phyloP scores from a whole-genome alignment of 2,113 vertebrate species.

The Bos indicus region DNA sequence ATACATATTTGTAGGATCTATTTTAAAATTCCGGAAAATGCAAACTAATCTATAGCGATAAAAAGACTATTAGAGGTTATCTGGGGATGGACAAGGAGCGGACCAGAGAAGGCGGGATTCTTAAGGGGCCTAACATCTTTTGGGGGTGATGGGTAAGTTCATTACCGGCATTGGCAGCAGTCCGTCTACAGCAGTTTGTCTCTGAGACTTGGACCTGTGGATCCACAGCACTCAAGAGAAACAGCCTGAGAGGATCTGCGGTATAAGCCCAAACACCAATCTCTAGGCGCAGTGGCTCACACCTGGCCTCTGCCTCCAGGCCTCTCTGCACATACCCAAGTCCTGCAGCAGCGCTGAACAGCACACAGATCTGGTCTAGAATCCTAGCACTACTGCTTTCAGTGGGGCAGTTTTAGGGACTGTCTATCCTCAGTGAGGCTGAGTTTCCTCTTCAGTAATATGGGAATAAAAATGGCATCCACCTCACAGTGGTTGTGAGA shows the following conservation, averaged over 20 bases:
- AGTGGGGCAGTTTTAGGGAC: background rate
- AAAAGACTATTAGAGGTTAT: background rate
- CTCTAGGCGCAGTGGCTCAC: background rate
- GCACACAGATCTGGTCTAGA: background rate
- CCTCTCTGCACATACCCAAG: background rate
- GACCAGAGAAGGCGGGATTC: background rate
- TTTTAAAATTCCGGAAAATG: conserved; percentile 20
- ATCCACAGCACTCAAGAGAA: background rate
- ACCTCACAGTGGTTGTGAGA: background rate
- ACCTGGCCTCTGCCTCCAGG: background rate
- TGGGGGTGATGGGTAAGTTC: background rate
- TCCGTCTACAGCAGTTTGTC: background rate
- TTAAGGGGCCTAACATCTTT: background rate
- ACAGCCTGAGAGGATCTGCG: background rate
- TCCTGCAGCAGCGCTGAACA: fast-evolving
- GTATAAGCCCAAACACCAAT: background rate
- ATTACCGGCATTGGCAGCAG: background rate
- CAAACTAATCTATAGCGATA: background rate
- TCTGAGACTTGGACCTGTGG: background rate
- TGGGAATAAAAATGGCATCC: background rate
- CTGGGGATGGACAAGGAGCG: background rate
- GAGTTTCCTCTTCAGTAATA: background rate
- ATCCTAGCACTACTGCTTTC: background rate
- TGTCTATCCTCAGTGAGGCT: background rate
- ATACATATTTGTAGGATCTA: background rate